A percentile compares a stretch with the other conserved stretches of the same genome.
phyloP scores from a whole-genome alignment of 2,113 vertebrate genomes.

The Sylvia atricapilla region DNA sequence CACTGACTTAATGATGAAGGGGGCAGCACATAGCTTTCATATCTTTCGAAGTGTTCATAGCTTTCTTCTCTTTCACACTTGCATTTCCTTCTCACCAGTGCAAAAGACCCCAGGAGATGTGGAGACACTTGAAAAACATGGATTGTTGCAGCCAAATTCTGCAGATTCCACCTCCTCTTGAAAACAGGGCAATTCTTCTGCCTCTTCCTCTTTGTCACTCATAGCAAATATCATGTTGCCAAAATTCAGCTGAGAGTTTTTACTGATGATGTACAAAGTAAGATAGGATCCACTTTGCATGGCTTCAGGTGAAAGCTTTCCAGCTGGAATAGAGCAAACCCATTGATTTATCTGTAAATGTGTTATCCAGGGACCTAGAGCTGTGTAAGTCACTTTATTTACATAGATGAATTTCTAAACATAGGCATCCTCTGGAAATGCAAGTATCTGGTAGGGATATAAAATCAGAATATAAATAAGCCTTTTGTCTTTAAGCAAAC shows the following conservation, averaged over 20 bases:
- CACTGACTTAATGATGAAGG: background rate
- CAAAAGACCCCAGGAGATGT: background rate
- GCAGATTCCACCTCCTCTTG: background rate
- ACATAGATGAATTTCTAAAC: background rate
- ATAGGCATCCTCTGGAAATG: background rate
- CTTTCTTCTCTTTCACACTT: background rate
- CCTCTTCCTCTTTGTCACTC: background rate
- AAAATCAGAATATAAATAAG: background rate
- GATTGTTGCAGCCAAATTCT: background rate
- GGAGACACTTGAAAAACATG: background rate
- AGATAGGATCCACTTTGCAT: background rate
- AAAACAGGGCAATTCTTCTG: background rate
- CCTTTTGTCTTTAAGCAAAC: background rate
- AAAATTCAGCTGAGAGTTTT: background rate
- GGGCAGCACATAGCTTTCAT: background rate
- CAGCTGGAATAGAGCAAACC: background rate
- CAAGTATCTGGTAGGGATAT: background rate
- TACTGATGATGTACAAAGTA: background rate
- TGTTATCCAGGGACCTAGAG: background rate
- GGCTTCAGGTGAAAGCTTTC: background rate
- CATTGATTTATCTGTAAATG: background rate
- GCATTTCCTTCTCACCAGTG: background rate
- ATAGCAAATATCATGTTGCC: background rate
- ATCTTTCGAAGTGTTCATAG: background rate
- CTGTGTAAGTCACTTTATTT: background rate